Evolutionary conservation across 2,113 vertebrate genomes (phyloP).

Genomic region (Sebastes schlegelii): DNA sequence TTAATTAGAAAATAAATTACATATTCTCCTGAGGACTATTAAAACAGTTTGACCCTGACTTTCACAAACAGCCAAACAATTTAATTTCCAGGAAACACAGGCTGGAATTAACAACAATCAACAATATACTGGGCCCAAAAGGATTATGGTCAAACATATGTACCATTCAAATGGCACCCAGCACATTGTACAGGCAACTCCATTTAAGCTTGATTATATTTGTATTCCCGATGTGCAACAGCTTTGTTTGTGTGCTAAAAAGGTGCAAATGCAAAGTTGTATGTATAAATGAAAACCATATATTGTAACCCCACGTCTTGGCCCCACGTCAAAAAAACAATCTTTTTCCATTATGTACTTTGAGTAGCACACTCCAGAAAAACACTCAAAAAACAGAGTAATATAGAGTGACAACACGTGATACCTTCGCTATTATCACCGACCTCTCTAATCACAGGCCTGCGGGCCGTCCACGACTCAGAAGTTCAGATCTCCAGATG

Average conservation of each 20-base stretch:
- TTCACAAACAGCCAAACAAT: slow-evolving; percentile 53
- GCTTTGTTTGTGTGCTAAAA: slow-evolving; percentile 1
- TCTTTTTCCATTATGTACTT: slow-evolving; percentile 17
- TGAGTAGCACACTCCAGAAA: slow-evolving; percentile 16
- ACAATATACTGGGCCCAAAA: not conserved
- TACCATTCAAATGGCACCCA: not conserved
- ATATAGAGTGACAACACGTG: slow-evolving; percentile 29
- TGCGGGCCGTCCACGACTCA: slow-evolving; percentile 14
- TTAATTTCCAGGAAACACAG: slow-evolving; percentile 29
- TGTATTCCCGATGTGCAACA: not conserved
- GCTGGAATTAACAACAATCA: slow-evolving; percentile 21
- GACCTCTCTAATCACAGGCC: slow-evolving; percentile 52
- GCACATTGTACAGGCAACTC: not conserved
- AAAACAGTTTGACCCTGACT: slow-evolving; percentile 34
- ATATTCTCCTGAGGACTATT: slow-evolving; percentile 47
- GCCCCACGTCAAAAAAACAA: not conserved
- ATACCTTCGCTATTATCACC: slow-evolving; percentile 36
- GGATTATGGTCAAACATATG: slow-evolving; percentile 24
- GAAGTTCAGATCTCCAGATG: slow-evolving; percentile 46
- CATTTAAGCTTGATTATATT: not conserved
- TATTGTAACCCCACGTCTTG: not conserved
- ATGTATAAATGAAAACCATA: slow-evolving; percentile 24
- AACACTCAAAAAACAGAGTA: slow-evolving; percentile 15
- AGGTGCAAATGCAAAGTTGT: not conserved
- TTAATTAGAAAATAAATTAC: slow-evolving; percentile 71